phyloP scores from a whole-genome alignment of 2,888 invertebrate species.

The Bunonema sp. region DNA sequence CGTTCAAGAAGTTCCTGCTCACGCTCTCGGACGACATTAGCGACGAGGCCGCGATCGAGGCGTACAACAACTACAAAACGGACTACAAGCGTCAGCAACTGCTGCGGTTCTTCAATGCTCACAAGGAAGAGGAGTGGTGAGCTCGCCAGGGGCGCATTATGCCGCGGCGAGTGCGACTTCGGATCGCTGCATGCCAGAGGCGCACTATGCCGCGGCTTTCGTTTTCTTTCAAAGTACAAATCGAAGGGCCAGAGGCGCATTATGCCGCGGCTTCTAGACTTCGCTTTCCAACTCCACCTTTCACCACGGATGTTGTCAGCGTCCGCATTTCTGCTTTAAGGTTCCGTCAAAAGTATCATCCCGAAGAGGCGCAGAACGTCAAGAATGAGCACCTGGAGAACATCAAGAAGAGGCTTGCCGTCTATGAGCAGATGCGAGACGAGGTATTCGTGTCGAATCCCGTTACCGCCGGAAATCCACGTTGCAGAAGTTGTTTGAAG shows the following conservation, averaged over 20 bases:
- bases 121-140: slow-evolving; percentile 98
- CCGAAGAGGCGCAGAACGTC: slow-evolving; percentile 76
- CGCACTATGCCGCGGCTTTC: not conserved
- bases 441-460: not conserved
- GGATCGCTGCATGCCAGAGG: too few relatives aligned
- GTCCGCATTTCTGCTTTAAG: slow-evolving; percentile 50
- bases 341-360: slow-evolving; percentile 98
- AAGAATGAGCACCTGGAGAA: slow-evolving; percentile 66
- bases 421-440: not conserved
- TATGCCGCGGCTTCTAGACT: slow-evolving; percentile 24
- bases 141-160: not conserved
- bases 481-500: slow-evolving; percentile 65
- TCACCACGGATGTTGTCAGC: not conserved
- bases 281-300: slow-evolving; percentile 5
- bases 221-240: not conserved
- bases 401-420: slow-evolving; percentile 59
- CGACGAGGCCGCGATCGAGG: slow-evolving; percentile 85
- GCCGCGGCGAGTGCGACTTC: too few relatives aligned
- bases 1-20: slow-evolving; percentile 83
- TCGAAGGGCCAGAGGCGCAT: slow-evolving; percentile 20
- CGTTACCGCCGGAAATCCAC: too few relatives aligned
- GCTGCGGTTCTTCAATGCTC: slow-evolving; percentile 92
- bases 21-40: slow-evolving; percentile 84
- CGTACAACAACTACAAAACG: slow-evolving; percentile 92
- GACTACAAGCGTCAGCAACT: slow-evolving; percentile 89